These are phyloP conservation scores for Ailuropoda melanoleuca DNA, from an alignment of 2,113 vertebrate genomes.

Conservation along the genomic window DNA sequence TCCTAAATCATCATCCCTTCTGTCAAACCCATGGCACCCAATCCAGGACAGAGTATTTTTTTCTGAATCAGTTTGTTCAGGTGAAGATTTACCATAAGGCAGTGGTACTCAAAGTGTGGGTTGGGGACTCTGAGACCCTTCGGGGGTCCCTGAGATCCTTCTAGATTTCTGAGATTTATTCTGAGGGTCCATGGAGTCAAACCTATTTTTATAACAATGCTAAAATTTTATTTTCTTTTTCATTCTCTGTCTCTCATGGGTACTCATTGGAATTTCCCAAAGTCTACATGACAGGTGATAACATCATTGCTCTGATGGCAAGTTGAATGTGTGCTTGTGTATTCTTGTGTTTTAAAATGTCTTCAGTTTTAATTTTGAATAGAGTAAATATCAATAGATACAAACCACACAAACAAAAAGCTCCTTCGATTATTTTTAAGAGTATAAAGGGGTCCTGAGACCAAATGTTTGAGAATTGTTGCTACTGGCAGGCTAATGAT, in stretches of 20 bases:
- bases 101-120: not conserved
- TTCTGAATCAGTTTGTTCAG: not conserved
- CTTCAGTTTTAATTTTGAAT: not conserved
- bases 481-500: not conserved
- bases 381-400: not conserved
- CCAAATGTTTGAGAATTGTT: not conserved
- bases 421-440: not conserved
- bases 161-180: not conserved
- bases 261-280: not conserved
- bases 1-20: not conserved
- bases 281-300: not conserved
- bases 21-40: not conserved
- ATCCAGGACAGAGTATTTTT: not conserved
- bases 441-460: not conserved
- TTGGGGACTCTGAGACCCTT: not conserved
- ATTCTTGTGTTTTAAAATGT: constrained; percentile 7
- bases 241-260: not conserved
- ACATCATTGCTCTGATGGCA: not conserved
- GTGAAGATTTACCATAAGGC: not conserved
- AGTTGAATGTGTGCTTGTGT: not conserved
- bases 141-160: not conserved
- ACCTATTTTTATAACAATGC: not conserved
- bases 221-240: not conserved
- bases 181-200: not conserved
- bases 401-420: not conserved